These are phyloP conservation scores for Platyrinchus mystaceus DNA, from an alignment of 2,797 vertebrate genomes.

Conservation along the genomic window DNA sequence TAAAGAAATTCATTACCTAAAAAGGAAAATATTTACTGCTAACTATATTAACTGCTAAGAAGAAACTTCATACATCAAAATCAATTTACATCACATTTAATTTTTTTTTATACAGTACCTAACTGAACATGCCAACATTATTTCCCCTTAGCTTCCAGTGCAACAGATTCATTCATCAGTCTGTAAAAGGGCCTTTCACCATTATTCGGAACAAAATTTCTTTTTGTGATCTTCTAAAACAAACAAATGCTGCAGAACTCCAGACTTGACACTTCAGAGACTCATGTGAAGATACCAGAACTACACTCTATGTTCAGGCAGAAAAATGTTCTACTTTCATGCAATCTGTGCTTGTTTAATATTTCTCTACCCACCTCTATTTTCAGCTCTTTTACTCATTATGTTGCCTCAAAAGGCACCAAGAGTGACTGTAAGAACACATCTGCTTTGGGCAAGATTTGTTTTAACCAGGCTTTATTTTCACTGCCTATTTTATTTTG, in stretches of 20 bases:
- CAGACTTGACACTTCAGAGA: background rate
- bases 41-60: background rate
- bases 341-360: background rate
- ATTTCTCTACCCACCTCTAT: background rate
- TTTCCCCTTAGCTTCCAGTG: background rate
- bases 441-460: background rate
- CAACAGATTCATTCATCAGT: background rate
- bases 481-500: background rate
- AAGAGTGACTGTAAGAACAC: background rate
- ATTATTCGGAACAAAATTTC: background rate
- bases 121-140: background rate
- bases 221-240: background rate
- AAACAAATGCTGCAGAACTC: background rate
- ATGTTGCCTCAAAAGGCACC: background rate
- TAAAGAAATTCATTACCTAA: background rate
- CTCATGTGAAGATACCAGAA: background rate
- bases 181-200: background rate
- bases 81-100: background rate
- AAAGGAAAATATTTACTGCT: background rate
- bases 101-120: background rate
- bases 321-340: background rate
- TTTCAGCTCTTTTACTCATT: background rate
- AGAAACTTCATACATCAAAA: background rate
- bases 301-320: fast-evolving
- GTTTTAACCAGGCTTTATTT: background rate